Base-by-base conservation (phyloP, 2,888 invertebrate species). In the Thelaira solivaga region DNA sequence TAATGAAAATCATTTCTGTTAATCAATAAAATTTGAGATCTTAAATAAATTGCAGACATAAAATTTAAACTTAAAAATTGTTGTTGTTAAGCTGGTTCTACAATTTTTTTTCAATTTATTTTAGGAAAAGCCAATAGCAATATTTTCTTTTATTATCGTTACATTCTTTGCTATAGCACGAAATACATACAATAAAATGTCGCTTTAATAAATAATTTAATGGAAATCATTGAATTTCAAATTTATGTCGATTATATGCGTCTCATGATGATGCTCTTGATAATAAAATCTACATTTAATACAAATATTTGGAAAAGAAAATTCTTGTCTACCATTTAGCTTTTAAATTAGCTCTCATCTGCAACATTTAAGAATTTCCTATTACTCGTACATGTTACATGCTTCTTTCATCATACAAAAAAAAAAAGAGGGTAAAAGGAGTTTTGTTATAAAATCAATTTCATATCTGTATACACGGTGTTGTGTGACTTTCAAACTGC, bases 401-500 rank as follows among this genome's bases (percentile, higher is more conserved):
- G 31, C 41, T 1, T 10, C 4, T 43, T 18, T 36, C 24, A 43
- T 34, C 2, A 4, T 16, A 16, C 2, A 41, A 22, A 1, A 0
- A 4, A 5, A 31, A 20, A 31, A 31, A 10, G n/a, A n/a, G 41
- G 16, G 10, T n/a, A 13, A 26, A 26, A 2, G 8, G 4, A 24
- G 10, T 47, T 31, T 20, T 20, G 18, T 18, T 20, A 39, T 6
- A 72, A 62, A 64, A 62, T 72, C 71, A 45, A 62, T 62, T 72
- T 72, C 6, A 62, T 31, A 69, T 51, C 49, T 45, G 13, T n/a
- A n/a, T 29, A 22, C 13, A 20, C 34, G 41, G 5, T 49, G 16
- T 68, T 2, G 24, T 24, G 41, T 31, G 39, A 41, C 29, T 59
- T 41, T 53, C 13, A 26, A 53, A 55, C 13, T 2, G 51, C 36